Conservation (phyloP, 2,797 vertebrate species). For the Gymnopithys bicolor region DNA sequence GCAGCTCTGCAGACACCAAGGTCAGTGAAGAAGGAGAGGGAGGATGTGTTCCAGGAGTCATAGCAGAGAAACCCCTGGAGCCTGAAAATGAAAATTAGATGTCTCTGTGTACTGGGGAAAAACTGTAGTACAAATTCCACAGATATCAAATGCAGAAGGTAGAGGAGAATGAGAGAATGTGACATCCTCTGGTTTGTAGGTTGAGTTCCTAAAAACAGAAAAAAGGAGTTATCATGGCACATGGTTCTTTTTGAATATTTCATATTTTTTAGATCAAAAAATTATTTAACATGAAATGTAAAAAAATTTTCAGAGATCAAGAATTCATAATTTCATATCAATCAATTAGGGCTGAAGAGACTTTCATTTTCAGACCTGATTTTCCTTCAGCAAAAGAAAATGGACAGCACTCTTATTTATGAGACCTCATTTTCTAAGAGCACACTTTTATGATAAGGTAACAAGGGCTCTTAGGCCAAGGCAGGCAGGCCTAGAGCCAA, state of each 20-base stretch:
- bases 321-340: not conserved
- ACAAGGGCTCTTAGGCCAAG: not conserved
- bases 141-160: not conserved
- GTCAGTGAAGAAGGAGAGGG: not conserved
- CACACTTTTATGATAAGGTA: not conserved
- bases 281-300: not conserved
- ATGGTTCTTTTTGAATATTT: not conserved
- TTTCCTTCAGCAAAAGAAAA: not conserved
- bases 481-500: not conserved
- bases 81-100: not conserved
- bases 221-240: not conserved
- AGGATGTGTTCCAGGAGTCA: fast-evolving
- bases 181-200: not conserved
- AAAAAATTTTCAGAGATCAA: not conserved
- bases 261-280: not conserved
- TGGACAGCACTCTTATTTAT: not conserved
- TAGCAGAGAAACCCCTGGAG: not conserved
- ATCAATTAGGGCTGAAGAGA: not conserved
- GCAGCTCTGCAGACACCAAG: not conserved
- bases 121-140: not conserved
- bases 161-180: not conserved
- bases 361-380: not conserved
- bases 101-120: not conserved
- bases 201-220: not conserved
- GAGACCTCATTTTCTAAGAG: not conserved